phyloP scores from a whole-genome alignment of 2,797 vertebrate genomes.

The Pelodytes ibericus region DNA sequence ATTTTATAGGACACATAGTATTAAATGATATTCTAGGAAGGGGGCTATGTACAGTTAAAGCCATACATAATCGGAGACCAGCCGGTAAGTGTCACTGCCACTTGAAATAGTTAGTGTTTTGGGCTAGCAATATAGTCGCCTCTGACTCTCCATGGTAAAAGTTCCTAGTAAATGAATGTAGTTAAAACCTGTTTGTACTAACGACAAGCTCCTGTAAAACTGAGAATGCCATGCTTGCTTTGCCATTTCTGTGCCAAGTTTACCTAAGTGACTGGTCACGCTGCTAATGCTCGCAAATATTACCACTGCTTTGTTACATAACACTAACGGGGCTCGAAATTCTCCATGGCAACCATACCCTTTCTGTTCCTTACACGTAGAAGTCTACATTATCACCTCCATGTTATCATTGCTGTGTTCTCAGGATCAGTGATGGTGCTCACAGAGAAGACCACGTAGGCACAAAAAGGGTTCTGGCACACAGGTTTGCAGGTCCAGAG shows the following conservation, averaged over 20 bases:
- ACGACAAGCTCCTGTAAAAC: conserved; percentile 62
- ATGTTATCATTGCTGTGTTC: conserved; percentile 16
- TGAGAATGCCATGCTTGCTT: conserved; percentile 75
- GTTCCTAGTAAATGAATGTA: neutral
- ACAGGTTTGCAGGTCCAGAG: neutral
- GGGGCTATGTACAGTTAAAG: no score
- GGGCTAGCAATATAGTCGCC: neutral
- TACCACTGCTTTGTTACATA: conserved; percentile 65
- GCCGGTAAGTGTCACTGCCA: no score
- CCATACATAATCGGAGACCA: no score
- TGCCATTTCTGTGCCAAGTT: conserved; percentile 70
- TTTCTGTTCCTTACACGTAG: conserved; percentile 17
- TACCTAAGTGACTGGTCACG: conserved; percentile 61
- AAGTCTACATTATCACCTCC: neutral
- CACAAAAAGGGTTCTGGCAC: neutral
- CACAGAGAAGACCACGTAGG: conserved; percentile 1
- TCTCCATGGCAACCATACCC: conserved; percentile 68
- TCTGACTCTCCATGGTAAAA: neutral
- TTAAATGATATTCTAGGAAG: no score
- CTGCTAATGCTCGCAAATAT: conserved; percentile 56
- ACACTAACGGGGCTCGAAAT: conserved; percentile 72
- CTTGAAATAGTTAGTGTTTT: no score
- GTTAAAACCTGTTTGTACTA: neutral
- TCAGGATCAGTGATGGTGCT: conserved; percentile 5
- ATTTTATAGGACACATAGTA: no score